These are phyloP conservation scores for Avahi laniger DNA, from an alignment of 2,797 vertebrate genomes.

Conservation along the genomic window DNA sequence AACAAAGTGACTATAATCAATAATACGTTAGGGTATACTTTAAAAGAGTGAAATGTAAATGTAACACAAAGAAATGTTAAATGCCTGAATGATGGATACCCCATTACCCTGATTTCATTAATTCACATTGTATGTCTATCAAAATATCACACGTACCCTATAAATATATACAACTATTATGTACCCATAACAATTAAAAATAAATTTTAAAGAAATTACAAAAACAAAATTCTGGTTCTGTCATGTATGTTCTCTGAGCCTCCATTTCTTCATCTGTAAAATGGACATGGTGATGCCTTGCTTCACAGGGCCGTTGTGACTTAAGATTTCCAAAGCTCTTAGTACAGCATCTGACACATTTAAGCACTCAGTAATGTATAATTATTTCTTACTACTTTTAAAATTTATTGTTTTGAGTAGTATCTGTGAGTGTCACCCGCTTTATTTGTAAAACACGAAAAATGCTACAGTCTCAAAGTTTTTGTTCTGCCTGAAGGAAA, in stretches of 20 bases:
- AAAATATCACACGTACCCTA: no score
- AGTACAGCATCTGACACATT: not conserved
- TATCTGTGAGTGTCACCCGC: not conserved
- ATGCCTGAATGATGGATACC: no score
- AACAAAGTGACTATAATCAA: no score
- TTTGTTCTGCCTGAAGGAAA: not conserved
- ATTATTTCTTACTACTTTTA: not conserved
- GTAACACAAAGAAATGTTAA: no score
- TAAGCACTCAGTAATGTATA: not conserved
- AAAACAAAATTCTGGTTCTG: not conserved
- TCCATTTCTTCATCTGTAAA: not conserved
- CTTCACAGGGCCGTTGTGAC: not conserved
- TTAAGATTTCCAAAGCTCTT: conserved; percentile 25
- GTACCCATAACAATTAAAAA: no score
- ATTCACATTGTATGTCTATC: no score
- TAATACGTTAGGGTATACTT: no score
- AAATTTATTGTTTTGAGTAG: not conserved
- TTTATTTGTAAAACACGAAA: conserved; percentile 4
- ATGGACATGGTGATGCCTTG: not conserved
- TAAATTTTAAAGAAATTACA: not conserved
- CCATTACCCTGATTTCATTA: no score
- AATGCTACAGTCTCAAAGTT: not conserved
- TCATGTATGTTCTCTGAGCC: not conserved
- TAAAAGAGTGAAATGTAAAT: no score
- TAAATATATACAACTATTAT: no score